Conservation (phyloP, 2,113 vertebrate species). For the Equus quagga region DNA sequence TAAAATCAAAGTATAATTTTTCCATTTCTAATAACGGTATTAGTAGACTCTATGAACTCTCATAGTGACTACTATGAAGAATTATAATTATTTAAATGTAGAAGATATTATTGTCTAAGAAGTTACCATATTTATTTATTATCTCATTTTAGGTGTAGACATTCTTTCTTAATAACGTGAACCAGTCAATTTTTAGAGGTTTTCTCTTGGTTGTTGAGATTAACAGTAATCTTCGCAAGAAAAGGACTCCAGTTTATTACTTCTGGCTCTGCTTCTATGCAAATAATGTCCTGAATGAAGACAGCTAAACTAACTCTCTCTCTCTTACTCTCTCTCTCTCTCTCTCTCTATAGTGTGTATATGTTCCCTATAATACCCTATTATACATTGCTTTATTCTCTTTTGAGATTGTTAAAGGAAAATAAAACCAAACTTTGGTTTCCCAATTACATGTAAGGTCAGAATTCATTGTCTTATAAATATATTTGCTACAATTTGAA, state of each 20-base stretch:
- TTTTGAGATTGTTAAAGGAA: neutral
- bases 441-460: neutral
- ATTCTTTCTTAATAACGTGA: neutral
- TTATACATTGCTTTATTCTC: neutral
- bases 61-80: neutral
- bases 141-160: neutral
- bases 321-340: neutral
- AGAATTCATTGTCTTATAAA: neutral
- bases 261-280: neutral
- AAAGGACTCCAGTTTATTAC: neutral
- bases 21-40: neutral
- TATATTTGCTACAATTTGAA: neutral
- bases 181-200: neutral
- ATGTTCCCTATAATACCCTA: neutral
- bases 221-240: neutral
- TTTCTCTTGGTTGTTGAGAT: neutral
- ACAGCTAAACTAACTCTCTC: neutral
- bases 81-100: neutral
- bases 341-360: fast-evolving
- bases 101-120: neutral
- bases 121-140: neutral
- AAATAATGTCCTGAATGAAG: neutral
- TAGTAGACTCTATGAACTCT: neutral
- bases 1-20: neutral
- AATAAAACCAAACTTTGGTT: neutral